Base-by-base conservation (phyloP, 2,113 vertebrate species). In the Podarcis cretensis region DNA sequence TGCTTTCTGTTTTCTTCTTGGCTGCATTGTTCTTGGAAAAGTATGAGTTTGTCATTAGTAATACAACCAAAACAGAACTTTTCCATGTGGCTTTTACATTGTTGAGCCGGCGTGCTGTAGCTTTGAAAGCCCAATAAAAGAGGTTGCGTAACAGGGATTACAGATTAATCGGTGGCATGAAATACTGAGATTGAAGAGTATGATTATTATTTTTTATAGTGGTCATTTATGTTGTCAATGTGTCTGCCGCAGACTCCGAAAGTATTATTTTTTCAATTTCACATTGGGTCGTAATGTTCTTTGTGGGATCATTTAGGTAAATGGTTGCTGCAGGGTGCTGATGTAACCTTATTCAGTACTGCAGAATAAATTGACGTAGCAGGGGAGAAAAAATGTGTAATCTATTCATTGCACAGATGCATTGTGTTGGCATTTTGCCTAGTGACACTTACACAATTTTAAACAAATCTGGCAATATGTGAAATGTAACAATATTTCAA, bases 31-130 rank as follows among this genome's bases (percentile, higher is more conserved):
- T 32, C 69, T 68, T 81, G 89, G 85, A 86, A 86, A 86, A 18
- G 48, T 59, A 37, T 84, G 27, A 76, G 2, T 89, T 84, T 81
- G 21, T 78, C 40, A 86, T 91, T 86, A 59, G 77, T 54, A 23
- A 18, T 54, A 87, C 65, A n/a, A 90, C 23, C 14, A 79, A 63
- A 83, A 63, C 37, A 73, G 82, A 87, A 32, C 1, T 73, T 85
- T 82, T 91, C 30, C 2, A 18, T 87, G 88, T 89, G 43, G 2
- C 54, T 94, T 89, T 78, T 84, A 30, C 54, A 87, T 83, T 76
- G 35, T 27, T 87, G 35, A 65, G 35, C 54, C 20, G 13, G 21
- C 21, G 48, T 57, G n/a, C 77, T 90, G 85, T 79, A 66, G 74
- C 35, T 32, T 35, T 69, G n/a, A 40, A 87, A 84, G 1, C 35